phyloP scores from a whole-genome alignment of 2,888 invertebrate species.

The Diloba caeruleocephala region DNA sequence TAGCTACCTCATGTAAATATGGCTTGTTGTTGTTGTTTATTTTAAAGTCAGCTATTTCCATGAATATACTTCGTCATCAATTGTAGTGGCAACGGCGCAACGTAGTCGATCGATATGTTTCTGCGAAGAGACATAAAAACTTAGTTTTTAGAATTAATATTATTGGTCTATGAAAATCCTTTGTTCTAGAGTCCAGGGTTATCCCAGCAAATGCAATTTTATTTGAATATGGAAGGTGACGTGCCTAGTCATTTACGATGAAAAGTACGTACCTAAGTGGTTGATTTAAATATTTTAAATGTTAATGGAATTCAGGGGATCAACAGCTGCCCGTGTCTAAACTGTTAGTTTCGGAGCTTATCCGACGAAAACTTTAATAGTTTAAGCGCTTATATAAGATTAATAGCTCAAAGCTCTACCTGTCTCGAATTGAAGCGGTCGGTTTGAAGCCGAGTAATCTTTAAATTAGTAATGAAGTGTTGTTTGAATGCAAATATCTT shows the following conservation, averaged over 20 bases:
- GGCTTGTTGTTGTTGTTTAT: conserved; percentile 8
- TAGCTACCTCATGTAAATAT: conserved; percentile 19
- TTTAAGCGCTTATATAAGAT: conserved; percentile 75
- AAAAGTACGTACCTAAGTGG: conserved; percentile 31
- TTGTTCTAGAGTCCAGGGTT: not conserved
- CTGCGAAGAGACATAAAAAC: conserved; percentile 38
- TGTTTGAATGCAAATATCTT: conserved; percentile 47
- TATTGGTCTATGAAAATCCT: conserved; percentile 15
- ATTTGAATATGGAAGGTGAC: conserved; percentile 1
- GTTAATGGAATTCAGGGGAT: conserved; percentile 55
- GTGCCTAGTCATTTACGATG: conserved; percentile 12
- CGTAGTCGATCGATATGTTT: conserved; percentile 36
- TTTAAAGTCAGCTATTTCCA: conserved; percentile 35
- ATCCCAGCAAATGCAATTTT: conserved; percentile 1
- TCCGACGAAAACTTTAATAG: conserved; percentile 75
- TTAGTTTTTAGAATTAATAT: conserved; percentile 33
- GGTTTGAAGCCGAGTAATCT: conserved; percentile 64
- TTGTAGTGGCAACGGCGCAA: conserved; percentile 9
- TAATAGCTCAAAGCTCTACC: conserved; percentile 66
- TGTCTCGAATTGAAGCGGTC: conserved; percentile 62
- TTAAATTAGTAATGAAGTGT: conserved; percentile 65
- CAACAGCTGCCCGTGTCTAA: conserved; percentile 72
- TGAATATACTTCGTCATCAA: conserved; percentile 39
- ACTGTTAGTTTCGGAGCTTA: conserved; percentile 73
- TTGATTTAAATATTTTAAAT: conserved; percentile 46